Conservation (phyloP, 2,888 invertebrate genomes). For the Zaprionus bogoriensis region DNA sequence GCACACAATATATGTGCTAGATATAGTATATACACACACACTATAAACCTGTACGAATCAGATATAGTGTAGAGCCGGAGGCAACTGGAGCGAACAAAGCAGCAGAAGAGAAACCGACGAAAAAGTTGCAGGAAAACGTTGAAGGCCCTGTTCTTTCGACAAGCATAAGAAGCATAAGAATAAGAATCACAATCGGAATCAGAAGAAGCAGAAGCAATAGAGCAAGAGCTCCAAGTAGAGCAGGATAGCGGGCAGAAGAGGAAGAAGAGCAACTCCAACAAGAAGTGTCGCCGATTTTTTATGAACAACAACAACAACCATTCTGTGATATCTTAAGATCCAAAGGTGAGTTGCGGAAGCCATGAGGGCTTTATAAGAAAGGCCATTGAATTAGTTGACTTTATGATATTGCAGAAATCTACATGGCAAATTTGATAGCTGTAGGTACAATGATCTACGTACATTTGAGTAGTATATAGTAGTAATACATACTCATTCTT, state of each 20-base stretch:
- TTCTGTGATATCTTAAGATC: conserved; percentile 78
- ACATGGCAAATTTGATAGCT: background rate
- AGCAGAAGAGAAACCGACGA: conserved; percentile 10
- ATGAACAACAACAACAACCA: conserved; percentile 61
- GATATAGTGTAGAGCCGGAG: conserved; percentile 11
- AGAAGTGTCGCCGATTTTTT: conserved; percentile 57
- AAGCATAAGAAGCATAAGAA: conserved; percentile 13
- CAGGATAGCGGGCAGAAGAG: no score
- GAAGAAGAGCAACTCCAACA: conserved; percentile 18
- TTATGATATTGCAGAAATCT: background rate
- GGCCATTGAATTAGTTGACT: background rate
- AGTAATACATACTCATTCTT: no score
- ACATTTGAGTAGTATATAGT: no score
- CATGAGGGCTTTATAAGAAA: background rate
- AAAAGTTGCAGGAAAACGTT: conserved; percentile 27
- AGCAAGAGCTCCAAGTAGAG: no score
- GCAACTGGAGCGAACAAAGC: conserved; percentile 41
- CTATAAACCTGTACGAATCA: background rate
- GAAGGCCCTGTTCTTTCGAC: conserved; percentile 8
- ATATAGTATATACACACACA: background rate
- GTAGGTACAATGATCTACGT: background rate
- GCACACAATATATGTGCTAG: background rate
- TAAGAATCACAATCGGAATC: background rate
- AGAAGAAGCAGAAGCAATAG: background rate
- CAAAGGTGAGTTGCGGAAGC: conserved; percentile 64